phyloP scores from a whole-genome alignment of 2,888 invertebrate species.

The Ophraella communa region DNA sequence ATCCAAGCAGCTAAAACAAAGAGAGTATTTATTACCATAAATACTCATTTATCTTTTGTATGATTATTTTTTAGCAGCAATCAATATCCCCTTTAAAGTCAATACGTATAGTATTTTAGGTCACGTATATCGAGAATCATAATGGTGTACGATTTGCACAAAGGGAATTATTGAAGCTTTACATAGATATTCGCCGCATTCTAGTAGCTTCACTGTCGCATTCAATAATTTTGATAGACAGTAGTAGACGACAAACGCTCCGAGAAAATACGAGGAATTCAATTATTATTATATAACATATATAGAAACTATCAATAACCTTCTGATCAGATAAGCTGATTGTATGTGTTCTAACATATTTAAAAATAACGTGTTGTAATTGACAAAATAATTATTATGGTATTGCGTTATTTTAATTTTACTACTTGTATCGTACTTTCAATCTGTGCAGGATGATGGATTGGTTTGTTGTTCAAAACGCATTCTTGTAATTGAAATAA shows the following conservation, averaged over 20 bases:
- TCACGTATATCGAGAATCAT: not conserved
- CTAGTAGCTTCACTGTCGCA: slow-evolving; percentile 4
- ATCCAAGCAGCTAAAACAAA: no score
- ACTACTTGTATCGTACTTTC: no score
- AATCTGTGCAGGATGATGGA: no score
- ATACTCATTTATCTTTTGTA: not conserved
- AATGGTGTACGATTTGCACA: not conserved
- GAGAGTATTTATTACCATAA: no score
- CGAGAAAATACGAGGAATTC: not conserved
- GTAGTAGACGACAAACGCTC: not conserved
- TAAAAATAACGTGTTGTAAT: no score
- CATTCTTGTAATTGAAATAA: no score
- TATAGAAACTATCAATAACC: not conserved
- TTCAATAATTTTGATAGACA: slow-evolving; percentile 14
- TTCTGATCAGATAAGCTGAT: not conserved
- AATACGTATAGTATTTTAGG: not conserved
- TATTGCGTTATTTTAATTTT: no score
- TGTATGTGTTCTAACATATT: no score
- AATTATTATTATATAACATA: not conserved
- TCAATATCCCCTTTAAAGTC: not conserved
- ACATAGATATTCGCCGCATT: slow-evolving; percentile 11
- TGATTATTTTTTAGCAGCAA: not conserved
- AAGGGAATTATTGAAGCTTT: slow-evolving; percentile 4
- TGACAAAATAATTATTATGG: not conserved
- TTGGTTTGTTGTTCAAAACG: no score